Evolutionary conservation across 2,797 vertebrate genomes (phyloP).

Genomic region (Sebastes matsubarae): DNA sequence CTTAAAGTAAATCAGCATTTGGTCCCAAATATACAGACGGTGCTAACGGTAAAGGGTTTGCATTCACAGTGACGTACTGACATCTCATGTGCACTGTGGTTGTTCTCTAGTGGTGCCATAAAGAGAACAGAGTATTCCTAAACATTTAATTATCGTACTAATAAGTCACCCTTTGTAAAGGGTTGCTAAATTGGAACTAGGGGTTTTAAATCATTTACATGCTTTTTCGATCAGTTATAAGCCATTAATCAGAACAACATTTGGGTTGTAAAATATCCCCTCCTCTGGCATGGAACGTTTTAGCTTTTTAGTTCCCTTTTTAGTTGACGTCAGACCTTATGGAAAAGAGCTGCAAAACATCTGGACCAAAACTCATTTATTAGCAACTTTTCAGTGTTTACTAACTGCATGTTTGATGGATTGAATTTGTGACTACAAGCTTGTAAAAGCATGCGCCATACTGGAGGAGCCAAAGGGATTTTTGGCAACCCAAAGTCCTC

Average conservation of each 20-base stretch:
- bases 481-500: background rate
- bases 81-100: constrained; percentile 4
- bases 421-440: background rate
- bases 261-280: background rate
- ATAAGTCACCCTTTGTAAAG: background rate
- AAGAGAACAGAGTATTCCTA: constrained; percentile 15
- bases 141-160: constrained; percentile 2
- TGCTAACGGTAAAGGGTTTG: constrained; percentile 11
- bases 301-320: background rate
- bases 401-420: background rate
- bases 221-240: background rate
- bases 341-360: background rate
- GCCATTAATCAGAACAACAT: background rate
- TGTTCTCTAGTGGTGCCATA: constrained; percentile 7
- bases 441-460: background rate
- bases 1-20: constrained; percentile 15
- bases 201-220: background rate
- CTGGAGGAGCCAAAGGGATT: background rate
- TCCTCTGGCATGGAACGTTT: background rate
- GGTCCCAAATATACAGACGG: constrained; percentile 6
- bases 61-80: background rate
- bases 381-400: background rate
- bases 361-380: background rate
- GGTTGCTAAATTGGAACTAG: background rate
- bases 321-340: background rate